Evolutionary conservation across 2,888 invertebrate genomes (phyloP).

Genomic region (Diploptera punctata): DNA sequence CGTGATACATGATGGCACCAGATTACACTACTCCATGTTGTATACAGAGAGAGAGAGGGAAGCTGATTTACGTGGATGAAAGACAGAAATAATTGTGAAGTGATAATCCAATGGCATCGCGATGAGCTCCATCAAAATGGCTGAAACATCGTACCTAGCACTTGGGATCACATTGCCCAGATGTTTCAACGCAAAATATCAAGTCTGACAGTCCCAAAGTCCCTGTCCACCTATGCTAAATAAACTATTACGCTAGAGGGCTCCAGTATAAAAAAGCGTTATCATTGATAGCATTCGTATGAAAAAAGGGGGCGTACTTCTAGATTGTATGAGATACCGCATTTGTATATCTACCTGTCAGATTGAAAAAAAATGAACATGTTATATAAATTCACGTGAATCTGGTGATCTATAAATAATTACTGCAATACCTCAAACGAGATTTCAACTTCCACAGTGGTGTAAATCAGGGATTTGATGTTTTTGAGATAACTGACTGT

Average conservation of each 20-base stretch:
- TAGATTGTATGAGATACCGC: background rate
- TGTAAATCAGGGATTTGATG: too few relatives aligned
- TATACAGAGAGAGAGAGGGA: constrained; percentile 6
- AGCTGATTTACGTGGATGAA: constrained; percentile 20
- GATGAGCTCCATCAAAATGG: background rate
- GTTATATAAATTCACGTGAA: background rate
- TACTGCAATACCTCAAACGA: background rate
- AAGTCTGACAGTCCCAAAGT: background rate
- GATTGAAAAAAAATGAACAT: background rate
- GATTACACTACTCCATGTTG: too few relatives aligned
- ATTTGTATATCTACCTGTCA: background rate
- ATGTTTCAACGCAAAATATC: constrained; percentile 7
- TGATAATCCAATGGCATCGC: constrained; percentile 21
- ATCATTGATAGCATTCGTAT: background rate
- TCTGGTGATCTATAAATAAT: background rate
- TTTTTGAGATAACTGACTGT: too few relatives aligned
- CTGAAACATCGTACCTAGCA: background rate
- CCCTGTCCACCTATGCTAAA: background rate
- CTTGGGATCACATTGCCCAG: background rate
- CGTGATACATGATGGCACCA: constrained; percentile 26
- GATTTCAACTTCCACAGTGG: background rate
- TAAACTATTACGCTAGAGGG: background rate
- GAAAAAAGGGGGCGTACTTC: background rate
- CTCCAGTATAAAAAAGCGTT: background rate
- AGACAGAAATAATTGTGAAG: constrained; percentile 30